Evolutionary conservation across 2,888 invertebrate genomes (phyloP).

Genomic region (Trisateles emortualis): DNA sequence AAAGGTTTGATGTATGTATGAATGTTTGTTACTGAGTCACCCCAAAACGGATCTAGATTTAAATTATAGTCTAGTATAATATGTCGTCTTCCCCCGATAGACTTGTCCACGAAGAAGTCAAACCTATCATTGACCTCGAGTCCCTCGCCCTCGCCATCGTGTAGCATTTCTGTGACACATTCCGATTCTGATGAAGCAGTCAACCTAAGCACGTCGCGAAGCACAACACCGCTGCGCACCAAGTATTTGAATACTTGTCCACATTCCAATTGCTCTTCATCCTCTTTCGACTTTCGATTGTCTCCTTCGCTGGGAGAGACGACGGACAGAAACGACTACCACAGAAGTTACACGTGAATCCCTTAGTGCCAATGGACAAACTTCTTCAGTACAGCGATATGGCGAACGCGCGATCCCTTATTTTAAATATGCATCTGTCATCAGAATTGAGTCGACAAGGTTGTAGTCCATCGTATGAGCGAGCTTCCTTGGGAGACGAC

Average conservation of each 20-base stretch:
- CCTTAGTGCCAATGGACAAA: conserved; percentile 89
- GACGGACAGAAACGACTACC: conserved; percentile 71
- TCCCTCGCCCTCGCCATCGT: conserved; percentile 88
- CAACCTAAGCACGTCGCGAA: conserved; percentile 91
- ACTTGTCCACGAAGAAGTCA: conserved; percentile 94
- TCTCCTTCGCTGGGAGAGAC: conserved; percentile 83
- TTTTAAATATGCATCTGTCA: conserved; percentile 85
- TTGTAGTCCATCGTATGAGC: conserved; percentile 89
- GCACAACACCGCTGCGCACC: conserved; percentile 86
- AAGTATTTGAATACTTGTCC: conserved; percentile 83
- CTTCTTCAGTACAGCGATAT: conserved; percentile 86
- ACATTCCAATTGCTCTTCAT: conserved; percentile 88
- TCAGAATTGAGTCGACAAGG: conserved; percentile 81
- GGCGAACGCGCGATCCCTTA: conserved; percentile 85
- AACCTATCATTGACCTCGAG: conserved; percentile 85
- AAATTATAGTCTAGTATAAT: too few species aligned
- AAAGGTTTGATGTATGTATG: too few species aligned
- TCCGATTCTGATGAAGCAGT: conserved; percentile 91
- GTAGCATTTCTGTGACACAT: conserved; percentile 88
- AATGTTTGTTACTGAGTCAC: too few species aligned
- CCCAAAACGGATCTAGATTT: too few species aligned
- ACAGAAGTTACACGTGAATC: conserved; percentile 69
- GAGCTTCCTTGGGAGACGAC: conserved; percentile 88
- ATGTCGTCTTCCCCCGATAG: too few species aligned
- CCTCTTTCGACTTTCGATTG: conserved; percentile 80